Conservation (phyloP, 2,113 vertebrate species). For the Pica pica region DNA sequence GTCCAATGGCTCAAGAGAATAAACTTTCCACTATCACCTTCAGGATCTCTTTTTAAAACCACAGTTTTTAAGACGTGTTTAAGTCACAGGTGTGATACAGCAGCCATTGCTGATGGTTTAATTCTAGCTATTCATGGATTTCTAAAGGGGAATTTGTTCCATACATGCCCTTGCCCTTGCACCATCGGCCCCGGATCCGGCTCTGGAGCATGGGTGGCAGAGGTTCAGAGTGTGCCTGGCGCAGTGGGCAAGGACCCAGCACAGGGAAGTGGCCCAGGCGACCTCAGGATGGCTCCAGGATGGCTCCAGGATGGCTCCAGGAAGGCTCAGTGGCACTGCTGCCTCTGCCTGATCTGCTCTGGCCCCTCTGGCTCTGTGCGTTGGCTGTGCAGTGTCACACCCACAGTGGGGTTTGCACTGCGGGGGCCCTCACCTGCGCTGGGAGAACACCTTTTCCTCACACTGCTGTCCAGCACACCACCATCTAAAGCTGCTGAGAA, state of each 20-base stretch:
- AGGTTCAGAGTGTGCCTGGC: not conserved
- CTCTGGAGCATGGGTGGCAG: accelerated
- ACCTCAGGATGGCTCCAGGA: not conserved
- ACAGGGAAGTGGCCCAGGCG: accelerated
- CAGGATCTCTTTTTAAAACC: not conserved
- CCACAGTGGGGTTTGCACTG: not conserved
- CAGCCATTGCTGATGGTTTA: not conserved
- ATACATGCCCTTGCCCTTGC: accelerated
- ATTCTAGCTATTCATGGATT: not conserved
- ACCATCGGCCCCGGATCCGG: accelerated
- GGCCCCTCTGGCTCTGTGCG: accelerated
- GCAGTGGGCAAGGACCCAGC: too few relatives aligned
- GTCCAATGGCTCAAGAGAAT: not conserved
- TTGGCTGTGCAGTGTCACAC: not conserved
- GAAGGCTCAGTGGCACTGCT: not conserved
- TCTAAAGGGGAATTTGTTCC: not conserved
- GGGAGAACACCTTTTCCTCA: not conserved
- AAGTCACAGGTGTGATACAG: not conserved
- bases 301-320: not conserved
- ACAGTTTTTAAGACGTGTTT: not conserved
- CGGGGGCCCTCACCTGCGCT: accelerated
- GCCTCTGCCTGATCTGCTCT: too few relatives aligned
- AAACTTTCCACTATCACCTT: not conserved
- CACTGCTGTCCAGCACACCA: not conserved
- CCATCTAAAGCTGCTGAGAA: not conserved